Evolutionary conservation across 1,140 invertebrate species (phyloP).

Genomic region (Drosophila aff.): DNA sequence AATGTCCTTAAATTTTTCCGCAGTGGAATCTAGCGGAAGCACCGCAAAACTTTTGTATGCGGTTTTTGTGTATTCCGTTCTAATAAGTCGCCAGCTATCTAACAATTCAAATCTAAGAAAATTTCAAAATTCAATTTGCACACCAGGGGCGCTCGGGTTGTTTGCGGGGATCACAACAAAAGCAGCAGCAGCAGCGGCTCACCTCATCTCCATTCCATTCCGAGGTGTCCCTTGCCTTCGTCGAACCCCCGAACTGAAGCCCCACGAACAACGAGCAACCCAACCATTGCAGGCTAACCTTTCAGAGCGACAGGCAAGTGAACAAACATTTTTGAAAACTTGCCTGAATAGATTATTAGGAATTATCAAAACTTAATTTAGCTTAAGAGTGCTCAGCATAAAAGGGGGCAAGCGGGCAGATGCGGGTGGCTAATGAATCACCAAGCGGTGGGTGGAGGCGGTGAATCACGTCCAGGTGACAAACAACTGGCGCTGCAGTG

Average conservation of each 20-base stretch:
- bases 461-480: conserved; percentile 60
- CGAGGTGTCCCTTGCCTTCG: neutral
- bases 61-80: conserved; percentile 47
- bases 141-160: conserved; percentile 1
- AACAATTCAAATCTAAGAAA: conserved; percentile 74
- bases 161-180: conserved; percentile 57
- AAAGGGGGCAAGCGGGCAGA: conserved; percentile 10
- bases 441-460: conserved; percentile 1
- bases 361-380: conserved; percentile 84
- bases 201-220: conserved; percentile 7
- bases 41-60: conserved; percentile 64
- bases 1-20: neutral
- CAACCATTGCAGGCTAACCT: conserved; percentile 18
- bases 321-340: conserved; percentile 79
- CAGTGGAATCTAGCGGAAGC: conserved; percentile 22
- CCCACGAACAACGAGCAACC: neutral
- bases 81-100: conserved; percentile 74
- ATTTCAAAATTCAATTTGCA: conserved; percentile 79
- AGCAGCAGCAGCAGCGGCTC: conserved; percentile 1
- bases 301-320: conserved; percentile 59
- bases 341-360: conserved; percentile 83
- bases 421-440: conserved; percentile 66
- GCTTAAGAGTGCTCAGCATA: conserved; percentile 55
- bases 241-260: conserved; percentile 4
- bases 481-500: conserved; percentile 50